Conservation (phyloP, 1,140 invertebrate species). For the Drosophila mauritiana region DNA sequence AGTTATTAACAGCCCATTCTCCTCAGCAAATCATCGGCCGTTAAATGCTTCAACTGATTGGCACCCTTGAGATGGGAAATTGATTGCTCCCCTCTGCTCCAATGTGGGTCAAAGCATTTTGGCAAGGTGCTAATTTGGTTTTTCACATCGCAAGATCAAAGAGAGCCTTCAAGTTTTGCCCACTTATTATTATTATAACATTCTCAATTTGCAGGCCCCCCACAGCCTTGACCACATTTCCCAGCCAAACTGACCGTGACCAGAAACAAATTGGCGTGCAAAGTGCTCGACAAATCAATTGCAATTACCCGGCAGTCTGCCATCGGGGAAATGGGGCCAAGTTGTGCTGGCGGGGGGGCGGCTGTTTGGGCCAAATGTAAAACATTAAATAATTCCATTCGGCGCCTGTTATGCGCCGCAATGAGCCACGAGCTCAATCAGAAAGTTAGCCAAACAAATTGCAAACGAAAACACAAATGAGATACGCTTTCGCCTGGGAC, state of each 20-base stretch:
- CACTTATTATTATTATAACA: neutral
- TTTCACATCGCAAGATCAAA: constrained; percentile 31
- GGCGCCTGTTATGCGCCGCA: constrained; percentile 50
- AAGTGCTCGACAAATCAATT: constrained; percentile 76
- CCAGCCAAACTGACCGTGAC: constrained; percentile 63
- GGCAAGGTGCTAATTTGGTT: constrained; percentile 37
- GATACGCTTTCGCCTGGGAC: constrained; percentile 28
- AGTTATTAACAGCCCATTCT: too few species aligned
- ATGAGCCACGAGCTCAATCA: constrained; percentile 71
- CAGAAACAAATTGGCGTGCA: constrained; percentile 70
- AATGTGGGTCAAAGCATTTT: neutral
- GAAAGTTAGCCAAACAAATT: constrained; percentile 80
- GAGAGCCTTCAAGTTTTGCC: neutral
- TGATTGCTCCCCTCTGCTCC: neutral
- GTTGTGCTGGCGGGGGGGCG: constrained; percentile 4
- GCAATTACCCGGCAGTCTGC: constrained; percentile 61
- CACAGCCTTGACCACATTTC: constrained; percentile 51
- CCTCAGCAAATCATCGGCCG: too few species aligned
- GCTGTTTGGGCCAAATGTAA: constrained; percentile 61
- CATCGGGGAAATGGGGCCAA: constrained; percentile 12
- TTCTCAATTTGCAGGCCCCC: neutral
- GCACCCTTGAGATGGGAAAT: too few species aligned
- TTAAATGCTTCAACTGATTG: too few species aligned
- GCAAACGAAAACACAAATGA: constrained; percentile 62
- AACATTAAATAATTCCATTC: constrained; percentile 75